These are phyloP conservation scores for Botrylloides violaceus DNA, from an alignment of 23 tunicate species.

Conservation along the genomic window DNA sequence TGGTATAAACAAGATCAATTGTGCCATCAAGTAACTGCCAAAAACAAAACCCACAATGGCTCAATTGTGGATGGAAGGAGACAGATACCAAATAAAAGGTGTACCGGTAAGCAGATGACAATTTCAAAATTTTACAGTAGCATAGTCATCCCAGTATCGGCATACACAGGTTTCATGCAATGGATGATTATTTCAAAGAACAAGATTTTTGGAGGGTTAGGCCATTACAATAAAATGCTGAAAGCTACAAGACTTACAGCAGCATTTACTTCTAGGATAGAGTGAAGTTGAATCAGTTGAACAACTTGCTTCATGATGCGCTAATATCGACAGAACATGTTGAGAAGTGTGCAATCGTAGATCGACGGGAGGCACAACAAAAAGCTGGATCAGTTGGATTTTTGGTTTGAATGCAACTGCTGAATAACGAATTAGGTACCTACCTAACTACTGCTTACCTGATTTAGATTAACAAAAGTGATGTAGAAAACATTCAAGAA, in stretches of 20 bases:
- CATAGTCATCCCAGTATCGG: no score
- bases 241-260: no score
- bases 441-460: background rate
- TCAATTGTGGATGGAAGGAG: conserved; percentile 85
- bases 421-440: no score
- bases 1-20: conserved; percentile 13
- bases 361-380: conserved; percentile 57
- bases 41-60: conserved; percentile 45
- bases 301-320: conserved; percentile 78
- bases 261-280: conserved; percentile 52
- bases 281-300: conserved; percentile 77
- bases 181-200: conserved; percentile 49
- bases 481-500: conserved; percentile 32
- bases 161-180: background rate
- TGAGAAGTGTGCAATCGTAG: conserved; percentile 77
- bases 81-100: conserved; percentile 78
- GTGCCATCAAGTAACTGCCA: conserved; percentile 16
- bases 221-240: no score
- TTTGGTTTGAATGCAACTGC: conserved; percentile 47
- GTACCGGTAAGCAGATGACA: conserved; percentile 86
- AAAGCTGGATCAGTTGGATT: conserved; percentile 77
- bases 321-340: conserved; percentile 83
- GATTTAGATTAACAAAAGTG: conserved; percentile 6
- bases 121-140: no score
- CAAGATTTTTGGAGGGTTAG: conserved; percentile 68